Percentiles rank a stretch among this genome's conserved stretches.
Conservation (phyloP, 2,113 vertebrate genomes). For the Petroica traversi region DNA sequence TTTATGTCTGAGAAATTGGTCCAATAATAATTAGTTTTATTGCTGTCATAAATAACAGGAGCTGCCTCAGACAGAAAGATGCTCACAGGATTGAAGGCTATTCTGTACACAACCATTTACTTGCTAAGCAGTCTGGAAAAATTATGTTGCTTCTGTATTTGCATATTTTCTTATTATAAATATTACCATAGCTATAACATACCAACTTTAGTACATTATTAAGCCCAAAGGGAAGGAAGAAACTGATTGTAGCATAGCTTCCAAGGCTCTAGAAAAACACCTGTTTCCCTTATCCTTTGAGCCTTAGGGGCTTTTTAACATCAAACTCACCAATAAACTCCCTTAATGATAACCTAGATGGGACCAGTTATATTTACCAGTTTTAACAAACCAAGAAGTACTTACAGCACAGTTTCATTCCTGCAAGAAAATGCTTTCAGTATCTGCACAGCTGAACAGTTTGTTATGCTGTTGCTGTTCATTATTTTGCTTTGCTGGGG, state of each 20-base stretch:
- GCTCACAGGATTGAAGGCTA: neutral
- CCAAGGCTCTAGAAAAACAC: neutral
- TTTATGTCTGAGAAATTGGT: neutral
- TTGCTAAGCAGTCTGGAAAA: slow-evolving; percentile 40
- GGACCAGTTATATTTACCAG: slow-evolving; percentile 10
- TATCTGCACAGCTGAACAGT: neutral
- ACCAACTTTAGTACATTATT: neutral
- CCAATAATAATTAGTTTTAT: slow-evolving; percentile 26
- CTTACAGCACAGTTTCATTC: neutral
- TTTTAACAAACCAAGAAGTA: neutral
- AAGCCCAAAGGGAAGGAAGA: slow-evolving; percentile 39
- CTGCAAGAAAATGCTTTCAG: slow-evolving; percentile 4
- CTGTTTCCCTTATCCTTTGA: slow-evolving; percentile 33
- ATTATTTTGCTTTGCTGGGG: neutral
- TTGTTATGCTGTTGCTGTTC: neutral
- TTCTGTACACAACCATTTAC: slow-evolving; percentile 4
- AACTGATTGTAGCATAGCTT: slow-evolving; percentile 40
- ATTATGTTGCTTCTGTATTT: neutral
- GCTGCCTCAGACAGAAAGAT: neutral
- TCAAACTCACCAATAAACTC: slow-evolving; percentile 27
- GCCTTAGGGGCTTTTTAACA: slow-evolving; percentile 29
- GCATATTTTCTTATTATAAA: slow-evolving; percentile 6
- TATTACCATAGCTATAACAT: slow-evolving; percentile 3
- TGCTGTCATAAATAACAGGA: slow-evolving; percentile 14
- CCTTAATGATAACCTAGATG: slow-evolving; percentile 13